phyloP scores from a whole-genome alignment of 2,113 vertebrate species.

The Saccopteryx leptura region DNA sequence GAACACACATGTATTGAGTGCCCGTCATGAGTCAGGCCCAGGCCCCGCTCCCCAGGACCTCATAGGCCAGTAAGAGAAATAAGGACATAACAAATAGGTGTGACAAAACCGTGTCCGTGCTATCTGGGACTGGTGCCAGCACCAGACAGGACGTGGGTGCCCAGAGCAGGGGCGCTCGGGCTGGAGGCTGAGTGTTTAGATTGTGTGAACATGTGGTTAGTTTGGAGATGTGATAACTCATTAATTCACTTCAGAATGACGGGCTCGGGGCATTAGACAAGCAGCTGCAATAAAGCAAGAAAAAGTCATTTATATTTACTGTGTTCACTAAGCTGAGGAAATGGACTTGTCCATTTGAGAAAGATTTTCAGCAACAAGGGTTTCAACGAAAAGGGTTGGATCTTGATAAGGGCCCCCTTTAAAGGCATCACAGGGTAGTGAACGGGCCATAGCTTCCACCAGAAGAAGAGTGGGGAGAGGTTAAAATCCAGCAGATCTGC shows the following conservation, averaged over 20 bases:
- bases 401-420: background rate
- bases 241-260: slow-evolving; percentile 2
- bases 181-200: background rate
- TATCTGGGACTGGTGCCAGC: background rate
- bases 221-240: background rate
- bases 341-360: background rate
- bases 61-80: background rate
- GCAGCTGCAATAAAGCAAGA: slow-evolving; percentile 11
- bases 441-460: background rate
- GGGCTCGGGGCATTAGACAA: background rate
- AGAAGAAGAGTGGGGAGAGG: background rate
- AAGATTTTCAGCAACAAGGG: background rate
- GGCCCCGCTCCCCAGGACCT: background rate
- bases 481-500: background rate
- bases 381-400: background rate
- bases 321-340: background rate
- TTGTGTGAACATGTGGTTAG: background rate
- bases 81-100: background rate
- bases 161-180: background rate
- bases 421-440: background rate
- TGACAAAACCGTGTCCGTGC: background rate
- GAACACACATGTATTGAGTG: background rate
- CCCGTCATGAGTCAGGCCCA: background rate
- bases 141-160: background rate
- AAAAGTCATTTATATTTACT: background rate